Conservation (phyloP, 2,888 invertebrate species). For the Poecilus cupreus region DNA sequence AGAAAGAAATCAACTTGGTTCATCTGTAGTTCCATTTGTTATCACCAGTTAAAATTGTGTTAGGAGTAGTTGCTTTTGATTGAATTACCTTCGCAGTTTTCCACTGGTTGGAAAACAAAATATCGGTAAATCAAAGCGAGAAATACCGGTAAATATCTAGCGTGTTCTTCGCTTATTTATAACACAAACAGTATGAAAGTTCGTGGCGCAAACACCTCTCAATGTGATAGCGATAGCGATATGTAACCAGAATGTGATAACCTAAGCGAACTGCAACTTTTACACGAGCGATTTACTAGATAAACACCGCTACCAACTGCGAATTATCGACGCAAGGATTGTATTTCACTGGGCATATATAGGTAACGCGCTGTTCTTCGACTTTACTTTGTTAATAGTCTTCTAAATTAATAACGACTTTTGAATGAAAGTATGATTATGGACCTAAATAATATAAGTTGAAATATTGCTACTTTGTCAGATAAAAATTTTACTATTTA, state of each 20-base stretch:
- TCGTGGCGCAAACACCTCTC: conserved; percentile 15
- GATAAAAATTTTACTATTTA: too few relatives aligned
- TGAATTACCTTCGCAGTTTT: too few relatives aligned
- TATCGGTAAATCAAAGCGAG: conserved; percentile 7
- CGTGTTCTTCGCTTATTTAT: conserved; percentile 12
- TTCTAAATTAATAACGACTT: too few relatives aligned
- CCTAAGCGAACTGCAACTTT: conserved; percentile 39
- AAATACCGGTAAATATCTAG: conserved; percentile 21
- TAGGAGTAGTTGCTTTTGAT: not conserved
- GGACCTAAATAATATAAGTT: too few relatives aligned
- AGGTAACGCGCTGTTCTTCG: not conserved
- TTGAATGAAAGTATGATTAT: too few relatives aligned
- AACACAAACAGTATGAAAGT: conserved; percentile 39
- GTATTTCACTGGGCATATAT: not conserved
- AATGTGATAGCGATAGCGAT: not conserved
- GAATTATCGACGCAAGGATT: not conserved
- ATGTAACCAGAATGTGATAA: conserved; percentile 34
- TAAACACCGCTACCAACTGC: conserved; percentile 12
- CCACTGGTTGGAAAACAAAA: not conserved
- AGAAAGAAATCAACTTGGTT: too few relatives aligned
- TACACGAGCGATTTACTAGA: conserved; percentile 21
- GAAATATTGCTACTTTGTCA: too few relatives aligned
- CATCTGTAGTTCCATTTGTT: too few relatives aligned
- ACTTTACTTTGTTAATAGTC: too few relatives aligned
- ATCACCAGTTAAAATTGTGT: not conserved